A percentile compares a stretch with the other conserved stretches of the same genome.
Evolutionary conservation across 2,888 invertebrate genomes (phyloP).

Genomic region (Campoplex capitator): DNA sequence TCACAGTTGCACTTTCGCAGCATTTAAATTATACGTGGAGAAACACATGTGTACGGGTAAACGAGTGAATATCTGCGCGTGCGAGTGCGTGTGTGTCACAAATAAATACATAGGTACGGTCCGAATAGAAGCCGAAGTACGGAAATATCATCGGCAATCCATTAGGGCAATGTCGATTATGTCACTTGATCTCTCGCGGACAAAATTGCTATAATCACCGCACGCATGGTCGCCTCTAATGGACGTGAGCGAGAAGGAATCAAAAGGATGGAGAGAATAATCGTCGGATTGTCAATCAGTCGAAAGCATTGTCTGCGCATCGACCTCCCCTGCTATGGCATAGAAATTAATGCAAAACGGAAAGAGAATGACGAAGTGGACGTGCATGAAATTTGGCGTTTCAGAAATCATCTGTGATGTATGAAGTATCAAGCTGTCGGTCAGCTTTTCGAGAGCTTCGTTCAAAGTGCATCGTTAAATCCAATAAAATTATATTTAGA

Average conservation of each 20-base stretch:
- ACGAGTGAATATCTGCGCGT: not conserved
- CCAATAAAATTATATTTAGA: not conserved
- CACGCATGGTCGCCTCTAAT: constrained; percentile 41
- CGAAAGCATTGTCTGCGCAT: constrained; percentile 14
- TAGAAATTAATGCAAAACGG: constrained; percentile 45
- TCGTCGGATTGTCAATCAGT: constrained; percentile 63
- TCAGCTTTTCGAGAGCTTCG: not conserved
- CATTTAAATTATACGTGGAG: not conserved
- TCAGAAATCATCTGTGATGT: not conserved
- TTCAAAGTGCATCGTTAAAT: not conserved
- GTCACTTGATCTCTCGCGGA: constrained; percentile 65
- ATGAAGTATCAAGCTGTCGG: not conserved
- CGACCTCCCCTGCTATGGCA: constrained; percentile 34
- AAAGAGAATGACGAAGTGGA: not conserved
- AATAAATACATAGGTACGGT: constrained; percentile 9
- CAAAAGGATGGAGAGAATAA: constrained; percentile 15
- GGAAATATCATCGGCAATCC: constrained; percentile 64
- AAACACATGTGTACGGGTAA: not conserved
- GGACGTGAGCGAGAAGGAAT: not conserved
- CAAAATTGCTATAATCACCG: constrained; percentile 56
- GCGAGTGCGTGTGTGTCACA: not conserved
- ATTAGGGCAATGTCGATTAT: constrained; percentile 65
- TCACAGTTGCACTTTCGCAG: constrained; percentile 45
- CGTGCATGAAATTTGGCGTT: not conserved
- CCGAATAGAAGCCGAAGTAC: constrained; percentile 25